Conservation (phyloP, 2,113 vertebrate species). For the zebrafish (Danio rerio) region DNA sequence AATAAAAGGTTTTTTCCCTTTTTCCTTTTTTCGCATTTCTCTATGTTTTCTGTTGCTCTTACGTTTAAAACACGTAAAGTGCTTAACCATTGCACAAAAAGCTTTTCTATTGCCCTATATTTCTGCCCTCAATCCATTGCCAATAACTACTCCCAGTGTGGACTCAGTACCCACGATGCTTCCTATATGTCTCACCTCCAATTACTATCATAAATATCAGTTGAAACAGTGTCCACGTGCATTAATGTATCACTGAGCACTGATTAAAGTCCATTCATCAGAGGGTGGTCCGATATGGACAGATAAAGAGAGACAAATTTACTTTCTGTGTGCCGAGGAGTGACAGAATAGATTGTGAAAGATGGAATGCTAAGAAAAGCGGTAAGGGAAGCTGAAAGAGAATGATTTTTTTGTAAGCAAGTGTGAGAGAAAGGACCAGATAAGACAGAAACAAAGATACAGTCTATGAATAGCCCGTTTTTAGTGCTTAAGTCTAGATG, state of each 20-base stretch:
- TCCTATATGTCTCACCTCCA: slow-evolving; percentile 47
- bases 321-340: slow-evolving; percentile 6
- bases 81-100: neutral
- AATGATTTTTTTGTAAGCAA: slow-evolving; percentile 14
- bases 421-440: slow-evolving; percentile 35
- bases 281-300: slow-evolving; percentile 16
- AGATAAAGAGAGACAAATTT: slow-evolving; percentile 9
- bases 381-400: slow-evolving; percentile 10
- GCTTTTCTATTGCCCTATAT: slow-evolving; percentile 58
- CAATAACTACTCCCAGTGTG: slow-evolving; percentile 32
- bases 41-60: neutral
- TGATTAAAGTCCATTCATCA: slow-evolving; percentile 46
- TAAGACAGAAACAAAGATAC: slow-evolving; percentile 41
- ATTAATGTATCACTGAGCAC: no score
- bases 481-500: slow-evolving; percentile 42
- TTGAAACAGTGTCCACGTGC: no score
- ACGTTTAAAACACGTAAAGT: neutral
- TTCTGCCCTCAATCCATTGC: neutral
- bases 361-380: slow-evolving; percentile 40
- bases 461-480: slow-evolving; percentile 44
- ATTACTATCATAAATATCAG: slow-evolving; percentile 47
- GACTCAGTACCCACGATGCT: slow-evolving; percentile 24
- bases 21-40: neutral
- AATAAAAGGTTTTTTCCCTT: neutral
- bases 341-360: slow-evolving; percentile 50